Evolutionary conservation across 2,113 vertebrate genomes (phyloP).

Genomic region (Macroglossus sobrinus): DNA sequence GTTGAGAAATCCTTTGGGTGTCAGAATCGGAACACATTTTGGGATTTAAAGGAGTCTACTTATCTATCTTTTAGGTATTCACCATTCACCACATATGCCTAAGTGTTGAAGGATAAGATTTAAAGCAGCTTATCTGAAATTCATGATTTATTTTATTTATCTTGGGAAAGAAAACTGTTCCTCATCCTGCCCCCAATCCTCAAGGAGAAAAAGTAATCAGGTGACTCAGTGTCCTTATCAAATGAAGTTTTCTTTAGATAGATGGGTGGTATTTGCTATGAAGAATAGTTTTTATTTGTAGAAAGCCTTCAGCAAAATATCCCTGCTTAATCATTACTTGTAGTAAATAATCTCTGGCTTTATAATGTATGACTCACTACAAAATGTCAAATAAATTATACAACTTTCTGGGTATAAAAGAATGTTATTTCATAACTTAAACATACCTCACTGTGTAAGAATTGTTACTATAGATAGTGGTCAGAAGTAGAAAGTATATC

Average conservation of each 20-base stretch:
- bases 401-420: not conserved
- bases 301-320: not conserved
- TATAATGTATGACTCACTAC: not conserved
- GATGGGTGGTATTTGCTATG: not conserved
- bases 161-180: not conserved
- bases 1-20: not conserved
- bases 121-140: not conserved
- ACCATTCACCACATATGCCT: not conserved
- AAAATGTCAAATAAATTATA: not conserved
- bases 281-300: not conserved
- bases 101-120: not conserved
- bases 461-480: not conserved
- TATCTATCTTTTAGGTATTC: not conserved
- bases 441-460: not conserved
- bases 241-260: not conserved
- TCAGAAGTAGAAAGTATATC: not conserved
- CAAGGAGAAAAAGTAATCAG: not conserved
- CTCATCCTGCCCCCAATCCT: too few relatives aligned
- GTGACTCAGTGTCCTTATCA: not conserved
- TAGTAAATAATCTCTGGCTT: not conserved
- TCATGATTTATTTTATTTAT: not conserved
- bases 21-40: not conserved
- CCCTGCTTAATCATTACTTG: not conserved
- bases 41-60: not conserved
- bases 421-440: not conserved